Evolutionary conservation across 2,113 vertebrate genomes (phyloP).

Genomic region (Sapayoa aenigma): DNA sequence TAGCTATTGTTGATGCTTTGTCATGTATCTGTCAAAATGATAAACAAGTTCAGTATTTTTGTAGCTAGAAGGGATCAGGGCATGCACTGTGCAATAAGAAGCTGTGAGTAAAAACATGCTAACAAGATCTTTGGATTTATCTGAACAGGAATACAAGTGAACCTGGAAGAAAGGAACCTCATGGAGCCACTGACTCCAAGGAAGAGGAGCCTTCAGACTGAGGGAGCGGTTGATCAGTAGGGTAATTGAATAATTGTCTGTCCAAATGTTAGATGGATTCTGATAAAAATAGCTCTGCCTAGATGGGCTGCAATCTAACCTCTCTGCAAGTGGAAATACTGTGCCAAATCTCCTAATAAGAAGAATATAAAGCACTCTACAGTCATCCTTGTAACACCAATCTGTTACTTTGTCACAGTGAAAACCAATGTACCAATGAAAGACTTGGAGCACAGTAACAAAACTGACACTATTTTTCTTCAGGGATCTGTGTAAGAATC

Average conservation of each 20-base stretch:
- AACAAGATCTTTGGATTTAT: background rate
- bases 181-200: background rate
- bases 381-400: background rate
- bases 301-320: background rate
- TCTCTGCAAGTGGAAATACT: background rate
- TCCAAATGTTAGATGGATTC: background rate
- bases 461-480: background rate
- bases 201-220: background rate
- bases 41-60: background rate
- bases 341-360: background rate
- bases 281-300: background rate
- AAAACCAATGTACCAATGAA: background rate
- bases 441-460: background rate
- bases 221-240: background rate
- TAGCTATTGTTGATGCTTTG: background rate
- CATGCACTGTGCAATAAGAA: background rate
- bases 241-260: background rate
- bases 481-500: background rate
- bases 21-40: background rate
- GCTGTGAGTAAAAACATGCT: background rate
- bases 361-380: background rate
- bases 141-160: background rate
- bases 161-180: background rate
- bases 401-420: fast-evolving
- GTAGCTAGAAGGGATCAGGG: background rate